phyloP scores from a whole-genome alignment of 1,140 invertebrate genomes.

The Drosophila simulans region DNA sequence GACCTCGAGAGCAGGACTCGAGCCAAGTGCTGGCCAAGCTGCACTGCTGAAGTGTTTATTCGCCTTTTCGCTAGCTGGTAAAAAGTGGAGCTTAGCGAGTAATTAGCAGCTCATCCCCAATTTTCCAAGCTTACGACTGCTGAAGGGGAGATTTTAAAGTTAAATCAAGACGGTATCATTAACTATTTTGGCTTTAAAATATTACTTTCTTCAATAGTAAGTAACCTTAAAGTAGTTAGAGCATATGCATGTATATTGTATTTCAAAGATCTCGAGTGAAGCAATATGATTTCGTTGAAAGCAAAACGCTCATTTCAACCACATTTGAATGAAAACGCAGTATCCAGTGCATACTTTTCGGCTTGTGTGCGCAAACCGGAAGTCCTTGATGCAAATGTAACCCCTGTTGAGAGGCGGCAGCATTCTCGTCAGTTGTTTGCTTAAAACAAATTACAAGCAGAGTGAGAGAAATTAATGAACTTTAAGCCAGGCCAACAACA shows the following conservation, averaged over 20 bases:
- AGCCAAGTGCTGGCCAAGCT: slow-evolving; percentile 27
- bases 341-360: not conserved
- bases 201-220: no score
- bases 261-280: no score
- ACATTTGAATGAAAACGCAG: not conserved
- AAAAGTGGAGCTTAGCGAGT: slow-evolving; percentile 23
- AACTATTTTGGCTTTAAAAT: not conserved
- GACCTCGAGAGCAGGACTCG: slow-evolving; percentile 11
- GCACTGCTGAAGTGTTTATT: slow-evolving; percentile 30
- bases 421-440: slow-evolving; percentile 29
- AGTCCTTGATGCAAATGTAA: slow-evolving; percentile 3
- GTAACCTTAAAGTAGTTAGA: no score
- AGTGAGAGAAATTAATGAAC: slow-evolving; percentile 45
- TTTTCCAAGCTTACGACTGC: slow-evolving; percentile 3
- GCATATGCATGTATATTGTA: no score
- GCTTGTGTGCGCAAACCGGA: not conserved
- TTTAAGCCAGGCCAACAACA: slow-evolving; percentile 46
- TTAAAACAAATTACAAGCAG: slow-evolving; percentile 24
- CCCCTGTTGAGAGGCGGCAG: not conserved
- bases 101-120: slow-evolving; percentile 37
- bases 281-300: no score
- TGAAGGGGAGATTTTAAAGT: slow-evolving; percentile 1
- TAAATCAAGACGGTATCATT: not conserved
- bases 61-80: slow-evolving; percentile 9
- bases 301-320: no score